Evolutionary conservation across 2,888 invertebrate species (phyloP), one percentile per base, ranked within the genome.

Genomic region (Nemurella pictetii): DNA sequence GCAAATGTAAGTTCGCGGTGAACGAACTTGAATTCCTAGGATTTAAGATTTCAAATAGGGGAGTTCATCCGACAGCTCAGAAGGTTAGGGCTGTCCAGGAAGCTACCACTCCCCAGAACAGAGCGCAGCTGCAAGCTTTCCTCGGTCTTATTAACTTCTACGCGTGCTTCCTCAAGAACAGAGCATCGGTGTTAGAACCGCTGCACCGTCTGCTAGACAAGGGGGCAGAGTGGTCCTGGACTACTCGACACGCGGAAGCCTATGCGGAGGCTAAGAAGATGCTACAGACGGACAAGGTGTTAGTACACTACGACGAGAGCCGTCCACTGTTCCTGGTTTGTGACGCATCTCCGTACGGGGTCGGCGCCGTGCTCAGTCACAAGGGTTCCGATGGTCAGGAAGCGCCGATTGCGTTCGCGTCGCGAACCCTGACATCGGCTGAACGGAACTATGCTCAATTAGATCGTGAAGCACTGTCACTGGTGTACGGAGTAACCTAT

Each of bases 151-250:
- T 81, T 7, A 81, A 81, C 26, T 81, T 32, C 30, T 81, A 30
- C 26, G 81, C 32, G 12, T 25, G 0, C 15, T 30, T 81, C 81
- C 26, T 81, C 36, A 36, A 36, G 15, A 36, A 36, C 36, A 36
- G 36, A 15, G 36, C 36, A 36, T 36, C 36, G 36, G 36, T 36
- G 32, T n/a, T 81, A 32, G 81, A 81, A 32, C 81, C 81, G 15
- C 29, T 81, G 26, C 81, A 81, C n/a, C 81, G 0, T 32, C 26
- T 81, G 32, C n/a, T 81, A 3, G 81, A 81, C 30, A 81, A 81
- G 81, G 36, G 30, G 32, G 12, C 30, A 20, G 29, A 25, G 29
- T 81, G 81, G 32, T 15, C 12, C 15, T 81, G 81, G 81, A 26
- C 25, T 20, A 7, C 12, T 15, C 81, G 30, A 30, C 81, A 81